These are phyloP conservation scores for Hycleus cichorii DNA, from an alignment of 1,140 invertebrate species.

Conservation along the genomic window DNA sequence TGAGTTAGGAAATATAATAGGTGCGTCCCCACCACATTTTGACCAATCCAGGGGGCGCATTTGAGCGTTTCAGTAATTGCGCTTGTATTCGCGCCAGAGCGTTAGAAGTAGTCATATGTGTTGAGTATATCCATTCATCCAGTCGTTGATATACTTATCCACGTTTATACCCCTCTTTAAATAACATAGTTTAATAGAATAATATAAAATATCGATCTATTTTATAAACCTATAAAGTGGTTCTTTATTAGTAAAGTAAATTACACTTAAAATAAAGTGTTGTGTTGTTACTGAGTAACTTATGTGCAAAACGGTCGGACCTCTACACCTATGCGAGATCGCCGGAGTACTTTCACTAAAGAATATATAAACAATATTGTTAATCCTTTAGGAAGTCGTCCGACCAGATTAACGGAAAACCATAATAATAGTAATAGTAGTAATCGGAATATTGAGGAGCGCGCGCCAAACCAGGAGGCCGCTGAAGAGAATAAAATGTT, in stretches of 20 bases:
- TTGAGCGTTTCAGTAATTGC: constrained; percentile 13
- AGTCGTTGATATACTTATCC: too few relatives aligned
- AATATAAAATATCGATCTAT: too few relatives aligned
- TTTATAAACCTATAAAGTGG: too few relatives aligned
- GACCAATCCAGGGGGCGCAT: constrained; percentile 28
- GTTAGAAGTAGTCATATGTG: constrained; percentile 22
- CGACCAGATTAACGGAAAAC: constrained; percentile 29
- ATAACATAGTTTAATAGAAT: too few relatives aligned
- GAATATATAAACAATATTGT: constrained; percentile 40
- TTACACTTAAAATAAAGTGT: too few relatives aligned
- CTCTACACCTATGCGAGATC: constrained; percentile 40
- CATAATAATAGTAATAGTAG: constrained; percentile 10
- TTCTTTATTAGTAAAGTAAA: too few relatives aligned
- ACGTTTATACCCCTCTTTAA: too few relatives aligned
- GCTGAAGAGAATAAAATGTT: constrained; percentile 41
- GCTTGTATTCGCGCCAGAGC: constrained; percentile 26
- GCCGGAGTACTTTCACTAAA: constrained; percentile 39
- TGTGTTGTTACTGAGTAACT: constrained; percentile 2
- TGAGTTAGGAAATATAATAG: constrained; percentile 10
- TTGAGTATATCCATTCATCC: constrained; percentile 10
- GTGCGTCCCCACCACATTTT: constrained; percentile 13
- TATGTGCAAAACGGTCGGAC: constrained; percentile 31
- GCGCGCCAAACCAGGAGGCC: constrained; percentile 28
- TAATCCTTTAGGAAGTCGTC: constrained; percentile 36
- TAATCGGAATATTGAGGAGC: constrained; percentile 27